Evolutionary conservation across 2,113 vertebrate species (phyloP), one percentile per base, ranked within the genome.

Genomic region (Dipodomys merriami): DNA sequence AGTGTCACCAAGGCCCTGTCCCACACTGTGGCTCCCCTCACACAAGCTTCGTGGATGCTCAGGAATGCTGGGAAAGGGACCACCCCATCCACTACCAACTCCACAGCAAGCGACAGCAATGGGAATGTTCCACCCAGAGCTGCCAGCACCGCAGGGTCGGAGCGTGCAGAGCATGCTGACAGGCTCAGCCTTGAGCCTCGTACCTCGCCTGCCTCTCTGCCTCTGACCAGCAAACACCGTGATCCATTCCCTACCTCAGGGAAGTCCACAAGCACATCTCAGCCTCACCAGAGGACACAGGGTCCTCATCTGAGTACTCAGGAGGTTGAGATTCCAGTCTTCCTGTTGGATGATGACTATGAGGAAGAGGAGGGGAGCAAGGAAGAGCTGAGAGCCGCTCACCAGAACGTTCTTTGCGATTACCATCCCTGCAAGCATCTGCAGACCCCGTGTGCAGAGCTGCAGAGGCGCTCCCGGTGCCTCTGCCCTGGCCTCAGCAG

Each of bases 341-440:
- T 96, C 16, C 90, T 96, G 0, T 0, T 88, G 1, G 97, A 97
- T 1, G 97, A 97, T 1, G 96, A 98, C 68, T 91, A 97, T 0
- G 87, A 94, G 0, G 97, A 92, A 0, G 62, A 81, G 0, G n/a
- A 78, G 0, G 95, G 72, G 0, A 16, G 46, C 0, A 7, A 27
- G 0, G 89, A 23, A 0, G 30, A 81, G 81, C 23, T 35, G 4
- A 65, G 76, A 0, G 46, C 35, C 1, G 84, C 94, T 22, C 23
- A 6, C 0, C 62, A 0, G 0, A 60, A 94, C 1, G 3, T 5
- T 0, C 2, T 84, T 62, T 99, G 98, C 23, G 97, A 98, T 88
- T 98, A 98, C 72, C 95, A 98, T 0, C 98, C 98, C 0, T 99
- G 98, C 78, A 97, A 95, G 81, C 98, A 98, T 76, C 98, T 98